phyloP scores from a whole-genome alignment of 2,113 vertebrate genomes.

The Pterocles burchelli region DNA sequence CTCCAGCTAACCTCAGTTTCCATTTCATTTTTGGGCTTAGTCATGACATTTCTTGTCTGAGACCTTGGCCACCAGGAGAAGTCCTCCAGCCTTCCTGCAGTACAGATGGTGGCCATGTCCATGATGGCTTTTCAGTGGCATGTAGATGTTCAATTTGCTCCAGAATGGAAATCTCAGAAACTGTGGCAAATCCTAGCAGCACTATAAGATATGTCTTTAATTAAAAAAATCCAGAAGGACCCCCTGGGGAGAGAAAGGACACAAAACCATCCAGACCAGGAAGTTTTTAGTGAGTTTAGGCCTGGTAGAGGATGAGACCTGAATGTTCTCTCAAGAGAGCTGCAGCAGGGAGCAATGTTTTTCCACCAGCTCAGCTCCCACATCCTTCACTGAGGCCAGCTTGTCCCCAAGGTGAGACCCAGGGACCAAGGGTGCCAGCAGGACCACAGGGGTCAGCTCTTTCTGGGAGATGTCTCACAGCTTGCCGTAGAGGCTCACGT shows the following conservation, averaged over 20 bases:
- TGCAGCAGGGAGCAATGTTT: background rate
- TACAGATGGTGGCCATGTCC: background rate
- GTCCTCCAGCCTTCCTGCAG: background rate
- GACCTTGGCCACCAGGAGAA: background rate
- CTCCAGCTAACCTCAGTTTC: background rate
- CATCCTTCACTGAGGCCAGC: background rate
- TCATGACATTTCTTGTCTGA: background rate
- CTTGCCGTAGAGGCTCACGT: background rate
- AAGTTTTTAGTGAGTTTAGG: background rate
- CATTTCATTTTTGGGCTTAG: background rate
- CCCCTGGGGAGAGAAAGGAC: background rate
- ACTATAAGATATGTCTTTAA: background rate
- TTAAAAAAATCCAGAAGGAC: background rate
- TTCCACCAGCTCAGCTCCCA: background rate
- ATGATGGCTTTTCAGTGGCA: background rate
- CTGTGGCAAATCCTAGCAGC: background rate
- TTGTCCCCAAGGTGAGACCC: fast-evolving
- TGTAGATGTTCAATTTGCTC: background rate
- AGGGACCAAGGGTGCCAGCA: fast-evolving
- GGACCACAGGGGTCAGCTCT: fast-evolving
- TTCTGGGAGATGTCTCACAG: background rate
- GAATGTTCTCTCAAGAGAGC: background rate
- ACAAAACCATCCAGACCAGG: background rate
- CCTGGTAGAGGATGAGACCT: fast-evolving
- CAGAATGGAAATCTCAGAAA: background rate